Evolutionary conservation across 2,113 vertebrate species (phyloP).

Genomic region (Apodemus speciosus): DNA sequence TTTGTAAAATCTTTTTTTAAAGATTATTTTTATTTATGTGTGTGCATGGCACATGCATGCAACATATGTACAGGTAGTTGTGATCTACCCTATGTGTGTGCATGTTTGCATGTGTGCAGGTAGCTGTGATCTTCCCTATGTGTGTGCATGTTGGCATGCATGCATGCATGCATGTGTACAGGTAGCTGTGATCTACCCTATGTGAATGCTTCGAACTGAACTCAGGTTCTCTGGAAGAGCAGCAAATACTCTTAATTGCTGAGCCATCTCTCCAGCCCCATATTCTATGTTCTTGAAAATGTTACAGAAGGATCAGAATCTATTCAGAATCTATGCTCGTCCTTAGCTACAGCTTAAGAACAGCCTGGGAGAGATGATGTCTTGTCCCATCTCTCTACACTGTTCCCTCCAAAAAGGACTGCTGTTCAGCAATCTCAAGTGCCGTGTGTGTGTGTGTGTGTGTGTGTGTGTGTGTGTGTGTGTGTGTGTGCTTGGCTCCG

Average conservation of each 20-base stretch:
- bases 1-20: slow-evolving; percentile 11
- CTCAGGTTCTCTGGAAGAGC: neutral
- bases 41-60: too few species aligned
- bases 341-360: too few species aligned
- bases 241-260: neutral
- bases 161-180: neutral
- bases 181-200: neutral
- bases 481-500: neutral
- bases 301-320: neutral
- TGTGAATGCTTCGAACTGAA: neutral
- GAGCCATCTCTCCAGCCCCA: neutral
- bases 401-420: neutral
- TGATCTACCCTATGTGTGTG: neutral
- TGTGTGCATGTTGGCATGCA: neutral
- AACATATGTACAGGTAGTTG: too few species aligned
- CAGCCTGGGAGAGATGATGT: too few species aligned
- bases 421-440: neutral
- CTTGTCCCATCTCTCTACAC: neutral
- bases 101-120: too few species aligned
- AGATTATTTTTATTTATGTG: neutral
- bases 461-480: neutral
- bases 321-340: neutral
- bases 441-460: neutral
- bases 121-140: neutral
- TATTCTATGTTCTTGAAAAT: neutral